phyloP scores from a whole-genome alignment of 1,140 invertebrate species.

The Steinernema khuongi region DNA sequence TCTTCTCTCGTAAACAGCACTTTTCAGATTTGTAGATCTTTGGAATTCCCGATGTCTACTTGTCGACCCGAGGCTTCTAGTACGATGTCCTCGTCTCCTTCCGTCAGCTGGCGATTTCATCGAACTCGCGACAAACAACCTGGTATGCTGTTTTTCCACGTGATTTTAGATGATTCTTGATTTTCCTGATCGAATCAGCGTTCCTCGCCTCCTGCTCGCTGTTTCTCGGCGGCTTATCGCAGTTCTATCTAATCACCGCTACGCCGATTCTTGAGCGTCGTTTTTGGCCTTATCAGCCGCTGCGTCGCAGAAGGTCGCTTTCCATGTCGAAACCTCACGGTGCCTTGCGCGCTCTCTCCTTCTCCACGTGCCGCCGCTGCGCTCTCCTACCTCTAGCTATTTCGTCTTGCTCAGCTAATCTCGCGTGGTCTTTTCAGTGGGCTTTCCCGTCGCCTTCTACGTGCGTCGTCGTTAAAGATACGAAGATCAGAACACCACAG shows the following conservation, averaged over 20 bases:
- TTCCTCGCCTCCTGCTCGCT: too few relatives aligned
- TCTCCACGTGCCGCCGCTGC: not conserved
- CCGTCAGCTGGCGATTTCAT: too few relatives aligned
- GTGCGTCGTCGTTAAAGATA: not conserved
- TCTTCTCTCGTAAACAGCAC: not conserved
- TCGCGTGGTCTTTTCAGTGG: conserved; percentile 5
- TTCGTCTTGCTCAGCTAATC: not conserved
- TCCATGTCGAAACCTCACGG: not conserved
- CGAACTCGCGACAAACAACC: too few relatives aligned
- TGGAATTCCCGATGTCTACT: too few relatives aligned
- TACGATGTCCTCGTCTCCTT: not conserved
- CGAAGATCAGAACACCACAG: not conserved
- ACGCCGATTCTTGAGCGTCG: not conserved
- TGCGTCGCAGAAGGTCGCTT: not conserved
- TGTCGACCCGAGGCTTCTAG: too few relatives aligned
- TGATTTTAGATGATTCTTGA: too few relatives aligned
- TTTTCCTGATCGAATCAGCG: too few relatives aligned
- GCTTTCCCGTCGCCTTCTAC: not conserved
- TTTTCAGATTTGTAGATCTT: too few relatives aligned
- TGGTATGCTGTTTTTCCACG: too few relatives aligned
- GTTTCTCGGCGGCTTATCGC: too few relatives aligned
- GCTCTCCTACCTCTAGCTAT: not conserved
- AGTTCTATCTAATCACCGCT: not conserved
- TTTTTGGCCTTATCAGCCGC: conserved; percentile 10
- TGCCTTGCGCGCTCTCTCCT: not conserved